Base-by-base conservation (phyloP, 1,140 invertebrate species). In the Drosophila ambigua region DNA sequence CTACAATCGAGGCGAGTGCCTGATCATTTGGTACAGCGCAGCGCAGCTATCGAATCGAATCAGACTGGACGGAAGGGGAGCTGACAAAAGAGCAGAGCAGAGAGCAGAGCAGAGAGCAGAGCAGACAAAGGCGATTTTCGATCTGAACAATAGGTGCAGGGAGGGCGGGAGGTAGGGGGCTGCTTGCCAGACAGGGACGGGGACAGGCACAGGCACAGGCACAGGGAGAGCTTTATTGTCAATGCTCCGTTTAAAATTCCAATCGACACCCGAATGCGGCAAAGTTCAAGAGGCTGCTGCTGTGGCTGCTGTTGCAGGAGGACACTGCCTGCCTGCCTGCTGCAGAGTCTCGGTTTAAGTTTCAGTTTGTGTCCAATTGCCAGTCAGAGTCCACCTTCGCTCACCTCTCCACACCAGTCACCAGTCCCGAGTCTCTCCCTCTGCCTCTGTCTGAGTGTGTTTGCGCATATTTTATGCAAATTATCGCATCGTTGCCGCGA, bases 201-300 rank as follows among this genome's bases (percentile, higher is more conserved):
- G 16, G 0, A 16, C 16, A 23, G 57, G 23, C n/a, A 16, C 15
- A 3, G 5, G 39, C 35, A 49, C 20, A 39, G 43, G 35, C 13
- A 28, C 31, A 13, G 4, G 15, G 55, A 41, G 48, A 58, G 55
- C 67, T 83, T 87, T 88, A 88, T 88, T 77, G 69, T 77, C 65
- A 63, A 52, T 74, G 76, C 79, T 72, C 81, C 87, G 82, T 90
- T 90, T 90, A 90, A 90, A 90, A 90, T 90, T 90, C 87, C 87
- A 90, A 90, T 90, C 87, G 87, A 90, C 87, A 90, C 87, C 87
- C 87, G 57, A 75, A 71, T 67, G 77, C 83, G 84, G 83, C 75
- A 49, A 77, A 85, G 67, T 72, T 72, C 67, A 72, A 69, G 72
- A 39, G 31, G 8, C 31, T 9, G 8, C 31, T 28, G 26, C 28